These are phyloP conservation scores for Drosophila triauraria DNA, from an alignment of 1,140 invertebrate genomes.

Conservation along the genomic window DNA sequence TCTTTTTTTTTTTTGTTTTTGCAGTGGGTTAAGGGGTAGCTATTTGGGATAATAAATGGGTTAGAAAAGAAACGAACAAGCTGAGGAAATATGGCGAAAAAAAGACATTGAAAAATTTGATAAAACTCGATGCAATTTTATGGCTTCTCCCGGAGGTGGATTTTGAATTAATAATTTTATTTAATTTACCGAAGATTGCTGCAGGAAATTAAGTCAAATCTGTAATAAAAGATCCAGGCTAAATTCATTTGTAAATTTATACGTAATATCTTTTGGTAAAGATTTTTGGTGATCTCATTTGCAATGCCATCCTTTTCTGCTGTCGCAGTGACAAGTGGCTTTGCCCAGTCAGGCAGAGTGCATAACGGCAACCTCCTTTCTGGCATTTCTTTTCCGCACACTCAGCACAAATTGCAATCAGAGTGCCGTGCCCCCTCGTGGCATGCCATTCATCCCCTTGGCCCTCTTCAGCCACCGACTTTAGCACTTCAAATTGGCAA, in stretches of 20 bases:
- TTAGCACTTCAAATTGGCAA: constrained; percentile 78
- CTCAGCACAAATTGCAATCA: constrained; percentile 79
- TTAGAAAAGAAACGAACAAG: not conserved
- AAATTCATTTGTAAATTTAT: not conserved
- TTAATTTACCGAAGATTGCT: not conserved
- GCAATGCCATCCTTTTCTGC: not conserved
- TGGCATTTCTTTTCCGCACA: constrained; percentile 55
- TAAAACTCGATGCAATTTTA: not conserved
- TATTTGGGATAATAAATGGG: constrained; percentile 31
- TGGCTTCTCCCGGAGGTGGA: not conserved
- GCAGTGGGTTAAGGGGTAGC: not conserved
- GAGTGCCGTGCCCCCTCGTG: constrained; percentile 32
- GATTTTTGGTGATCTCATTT: not conserved
- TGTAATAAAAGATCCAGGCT: no score
- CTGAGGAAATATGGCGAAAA: not conserved
- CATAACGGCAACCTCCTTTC: constrained; percentile 40
- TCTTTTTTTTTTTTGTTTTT: not conserved
- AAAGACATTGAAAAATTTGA: not conserved
- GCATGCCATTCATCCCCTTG: constrained; percentile 1
- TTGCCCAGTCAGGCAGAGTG: constrained; percentile 21
- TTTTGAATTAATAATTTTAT: not conserved
- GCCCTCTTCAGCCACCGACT: constrained; percentile 37
- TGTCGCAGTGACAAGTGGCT: constrained; percentile 13
- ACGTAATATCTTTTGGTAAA: not conserved
- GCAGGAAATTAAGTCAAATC: not conserved